Evolutionary conservation across 1,140 invertebrate species (phyloP), one percentile per base, ranked within the genome.

Genomic region (Orius laevigatus): DNA sequence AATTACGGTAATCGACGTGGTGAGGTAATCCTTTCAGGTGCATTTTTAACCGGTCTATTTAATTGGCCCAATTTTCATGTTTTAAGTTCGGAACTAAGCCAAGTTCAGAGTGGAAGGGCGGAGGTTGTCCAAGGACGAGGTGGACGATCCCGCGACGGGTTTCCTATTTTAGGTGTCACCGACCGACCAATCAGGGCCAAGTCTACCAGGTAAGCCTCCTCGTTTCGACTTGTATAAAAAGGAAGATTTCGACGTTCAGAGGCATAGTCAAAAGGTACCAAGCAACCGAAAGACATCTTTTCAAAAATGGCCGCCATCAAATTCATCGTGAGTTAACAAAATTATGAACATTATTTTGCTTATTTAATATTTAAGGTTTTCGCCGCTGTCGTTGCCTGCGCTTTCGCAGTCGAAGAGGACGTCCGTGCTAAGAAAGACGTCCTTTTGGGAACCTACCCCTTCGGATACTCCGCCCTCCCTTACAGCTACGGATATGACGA

Each of bases 401-500:
- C 46, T 46, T 16, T 48, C n/a, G 38, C 35, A 11, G 31, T 34
- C 11, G 46, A 39, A 20, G 46, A 47, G 16, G 36, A 31, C 15
- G 45, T 48, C 14, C 18, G 50, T 5, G 50, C 48, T 1, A 52
- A 52, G 45, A 52, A 52, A 39, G 43, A 52, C 31, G 50, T 52
- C 2, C 14, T 52, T 19, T 15, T 46, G 11, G 50, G 46, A 5
- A 46, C 25, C 31, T 39, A 41, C 18, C 38, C 45, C 5, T 52
- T 41, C 16, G 50, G 12, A 11, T 49, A 49, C 48, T 25, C 25
- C 25, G 44, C 50, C n/a, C 19, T 41, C 19, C 33, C 35, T 3
- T 44, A 18, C 32, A 32, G 10, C 18, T 42, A 42, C 32, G 36
- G 32, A 9, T 51, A 56, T 38, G 55, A 56, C 31, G 55, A 56